Base-by-base conservation (phyloP, 2,113 vertebrate genomes). In the Amblyopsis rosae region DNA sequence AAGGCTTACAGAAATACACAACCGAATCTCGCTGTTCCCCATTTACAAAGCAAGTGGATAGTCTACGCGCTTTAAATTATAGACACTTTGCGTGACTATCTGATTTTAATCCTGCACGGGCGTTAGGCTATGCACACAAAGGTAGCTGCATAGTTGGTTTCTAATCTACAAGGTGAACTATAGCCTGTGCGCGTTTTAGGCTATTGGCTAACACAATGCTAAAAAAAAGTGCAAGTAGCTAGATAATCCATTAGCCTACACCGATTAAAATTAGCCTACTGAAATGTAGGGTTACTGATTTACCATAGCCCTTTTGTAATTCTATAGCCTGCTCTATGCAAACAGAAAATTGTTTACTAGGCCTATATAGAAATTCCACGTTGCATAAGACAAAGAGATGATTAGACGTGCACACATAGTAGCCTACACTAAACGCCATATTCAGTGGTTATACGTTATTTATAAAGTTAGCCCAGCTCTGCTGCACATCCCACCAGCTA, bases 391-490 rank as follows among this genome's bases (percentile, higher is more conserved):
- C 35, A 41, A 41, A 41, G 35, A 41, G 35, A 41, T 1, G 59
- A 32, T 55, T 64, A 11, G 82, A 82, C 19, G 49, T 10, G 11
- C 49, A 61, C 46, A 41, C 13, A 64, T 47, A 71, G 74, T 9
- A 76, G 71, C 76, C 35, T 41, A 72, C 81, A 80, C 61, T 77
- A 83, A 83, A 74, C 72, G 64, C 73, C 79, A 82, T 89, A 86
- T 83, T 82, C 69, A 81, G 46, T 55, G 73, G 63, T 73, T 82
- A 84, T 93, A 85, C 85, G 92, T 93, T 90, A 92, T 92, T 91
- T 86, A 92, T 93, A 84, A 91, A 92, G 90, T 92, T 88, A 82
- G 75, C 83, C 84, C 83, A 76, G 78, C 32, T 62, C 75, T 85
- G 84, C 2, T 3, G 26, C 87, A 70, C 86, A 86, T 85, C 86